Evolutionary conservation across 2,888 invertebrate genomes (phyloP), one percentile per base, ranked within the genome.

Genomic region (Agrochola litura): DNA sequence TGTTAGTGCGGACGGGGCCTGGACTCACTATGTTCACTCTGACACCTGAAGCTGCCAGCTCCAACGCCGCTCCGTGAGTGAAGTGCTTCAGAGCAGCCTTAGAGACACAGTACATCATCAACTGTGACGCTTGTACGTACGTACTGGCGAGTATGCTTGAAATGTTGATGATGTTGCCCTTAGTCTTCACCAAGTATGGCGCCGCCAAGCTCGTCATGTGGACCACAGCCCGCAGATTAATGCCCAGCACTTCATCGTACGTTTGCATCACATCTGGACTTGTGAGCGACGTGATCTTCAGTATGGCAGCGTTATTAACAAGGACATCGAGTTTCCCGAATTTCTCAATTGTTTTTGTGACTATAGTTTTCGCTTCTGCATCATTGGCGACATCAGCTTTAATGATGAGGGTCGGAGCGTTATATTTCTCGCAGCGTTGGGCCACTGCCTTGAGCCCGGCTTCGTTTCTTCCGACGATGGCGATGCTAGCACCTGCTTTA

Each of bases 81-180:
- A 98, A 97, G 88, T 98, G 98, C 91, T 98, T 98, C 22, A 98
- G 88, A 4, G 98, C 98, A 49, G 98, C 96, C 93, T 98, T 98
- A 22, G 98, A 97, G 95, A 98, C 97, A 78, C 96, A 95, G 90
- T 98, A 98, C 0, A 89, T 64, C n/a, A 80, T 78, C 78, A 73
- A 12, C 6, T 64, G 5, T 2, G 81, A 19, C 0, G 14, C 0
- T 22, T 80, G 72, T 16, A 41, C 64, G 12, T 77, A 63, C 1
- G 73, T 76, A 14, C 56, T 14, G 14, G 61, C 81, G 1, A 76
- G 49, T 19, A 88, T 16, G 64, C 88, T 88, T 3, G 89, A 89
- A 8, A 88, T 69, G 12, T 90, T 90, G 8, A 88, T 66, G 30
- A 89, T 82, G 52, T 83, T 88, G 0, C 90, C 92, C 74, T 88